These are phyloP conservation scores for Microplitis demolitor DNA, from an alignment of 1,140 invertebrate genomes.

Conservation along the genomic window DNA sequence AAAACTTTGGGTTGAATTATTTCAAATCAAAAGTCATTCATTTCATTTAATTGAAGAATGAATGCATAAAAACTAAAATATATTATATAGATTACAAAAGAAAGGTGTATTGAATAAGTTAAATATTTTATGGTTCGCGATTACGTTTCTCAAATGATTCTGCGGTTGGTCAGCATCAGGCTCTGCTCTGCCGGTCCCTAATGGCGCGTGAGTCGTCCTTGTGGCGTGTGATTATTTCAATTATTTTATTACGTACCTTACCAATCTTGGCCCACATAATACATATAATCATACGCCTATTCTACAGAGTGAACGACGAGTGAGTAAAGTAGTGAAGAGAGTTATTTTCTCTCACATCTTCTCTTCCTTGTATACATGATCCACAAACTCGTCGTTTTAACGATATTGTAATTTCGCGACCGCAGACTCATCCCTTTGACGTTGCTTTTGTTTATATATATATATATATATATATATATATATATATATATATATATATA, in stretches of 20 bases:
- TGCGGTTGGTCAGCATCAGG: constrained; percentile 19
- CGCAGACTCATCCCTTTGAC: constrained; percentile 41
- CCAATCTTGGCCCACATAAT: constrained; percentile 51
- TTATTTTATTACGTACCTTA: constrained; percentile 55
- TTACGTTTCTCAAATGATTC: neutral
- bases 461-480: neutral
- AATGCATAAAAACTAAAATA: too few species aligned
- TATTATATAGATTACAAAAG: too few species aligned
- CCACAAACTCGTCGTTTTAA: constrained; percentile 35
- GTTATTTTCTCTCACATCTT: constrained; percentile 11
- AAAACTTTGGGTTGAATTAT: too few species aligned
- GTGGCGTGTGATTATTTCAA: constrained; percentile 52
- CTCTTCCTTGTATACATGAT: constrained; percentile 30
- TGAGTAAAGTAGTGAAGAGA: constrained; percentile 11
- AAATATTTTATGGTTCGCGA: neutral
- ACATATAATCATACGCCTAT: constrained; percentile 52
- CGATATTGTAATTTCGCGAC: constrained; percentile 54
- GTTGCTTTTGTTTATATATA: constrained; percentile 30
- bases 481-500: too few species aligned
- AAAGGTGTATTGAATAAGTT: too few species aligned
- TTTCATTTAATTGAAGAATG: too few species aligned
- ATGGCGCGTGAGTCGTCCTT: constrained; percentile 37
- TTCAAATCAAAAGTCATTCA: too few species aligned
- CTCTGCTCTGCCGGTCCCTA: constrained; percentile 31
- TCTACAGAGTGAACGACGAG: constrained; percentile 22